Evolutionary conservation across 1,140 invertebrate genomes (phyloP).

Genomic region (Aricia agestis): DNA sequence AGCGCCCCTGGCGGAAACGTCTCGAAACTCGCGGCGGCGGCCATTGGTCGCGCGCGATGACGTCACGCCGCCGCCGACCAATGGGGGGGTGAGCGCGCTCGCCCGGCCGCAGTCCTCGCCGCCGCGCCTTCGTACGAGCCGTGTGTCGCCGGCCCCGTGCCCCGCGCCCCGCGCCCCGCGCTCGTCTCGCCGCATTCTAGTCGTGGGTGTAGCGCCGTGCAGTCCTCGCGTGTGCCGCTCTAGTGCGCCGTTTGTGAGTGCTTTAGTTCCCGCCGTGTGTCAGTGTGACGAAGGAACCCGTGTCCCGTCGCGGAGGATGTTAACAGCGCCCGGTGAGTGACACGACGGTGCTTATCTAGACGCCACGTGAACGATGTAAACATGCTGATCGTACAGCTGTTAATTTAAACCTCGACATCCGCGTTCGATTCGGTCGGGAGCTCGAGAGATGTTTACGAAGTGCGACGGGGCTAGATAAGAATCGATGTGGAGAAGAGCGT

Average conservation of each 20-base stretch:
- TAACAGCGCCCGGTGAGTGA: conserved; percentile 73
- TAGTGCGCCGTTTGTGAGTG: conserved; percentile 74
- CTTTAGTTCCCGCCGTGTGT: conserved; percentile 69
- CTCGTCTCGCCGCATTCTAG: conserved; percentile 70
- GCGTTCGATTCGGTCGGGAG: neutral
- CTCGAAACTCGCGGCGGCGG: conserved; percentile 39
- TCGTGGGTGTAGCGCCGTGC: conserved; percentile 72
- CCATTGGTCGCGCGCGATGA: conserved; percentile 59
- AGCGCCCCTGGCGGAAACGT: conserved; percentile 51
- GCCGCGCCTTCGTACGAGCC: conserved; percentile 69
- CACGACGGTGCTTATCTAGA: conserved; percentile 50
- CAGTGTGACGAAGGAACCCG: conserved; percentile 65
- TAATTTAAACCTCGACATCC: neutral
- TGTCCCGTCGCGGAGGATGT: conserved; percentile 66
- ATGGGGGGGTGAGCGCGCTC: conserved; percentile 55
- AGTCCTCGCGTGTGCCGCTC: conserved; percentile 70
- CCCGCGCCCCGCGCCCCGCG: conserved; percentile 56
- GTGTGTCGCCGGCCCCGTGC: conserved; percentile 51
- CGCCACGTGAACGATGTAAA: conserved; percentile 75
- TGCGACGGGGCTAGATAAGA: conserved; percentile 17
- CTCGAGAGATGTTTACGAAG: conserved; percentile 3
- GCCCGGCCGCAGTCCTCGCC: conserved; percentile 65
- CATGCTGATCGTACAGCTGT: conserved; percentile 46
- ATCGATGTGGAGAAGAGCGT: conserved; percentile 20
- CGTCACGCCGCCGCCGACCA: conserved; percentile 58